Base-by-base conservation (phyloP, 2,113 vertebrate genomes). In the Panthera uncia region DNA sequence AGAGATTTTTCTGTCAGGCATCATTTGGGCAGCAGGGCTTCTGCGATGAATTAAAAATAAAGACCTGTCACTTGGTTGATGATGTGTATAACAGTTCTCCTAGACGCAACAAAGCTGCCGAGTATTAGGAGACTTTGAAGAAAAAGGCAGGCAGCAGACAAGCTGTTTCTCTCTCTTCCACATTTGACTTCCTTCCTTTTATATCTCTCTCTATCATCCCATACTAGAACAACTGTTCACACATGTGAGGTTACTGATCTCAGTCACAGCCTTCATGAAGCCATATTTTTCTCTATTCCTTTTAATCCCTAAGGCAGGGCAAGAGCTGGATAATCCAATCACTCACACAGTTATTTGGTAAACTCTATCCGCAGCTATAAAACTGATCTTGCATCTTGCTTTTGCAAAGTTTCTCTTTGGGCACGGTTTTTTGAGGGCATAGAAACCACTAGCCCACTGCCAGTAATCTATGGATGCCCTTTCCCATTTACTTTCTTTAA, bases 1-100 rank as follows among this genome's bases (percentile, higher is more conserved):
- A 89, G 92, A 94, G 90, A 91, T 94, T 97, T 96, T 97, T 84
- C 92, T 98, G 94, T 96, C 84, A 96, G 91, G 80, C 92, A 94
- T 97, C 94, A 94, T 97, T 97, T 96, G 90, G 95, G 81, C 38
- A 96, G 63, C 80, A 81, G 81, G 80, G 33, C 41, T 97, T 94
- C 92, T 89, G 94, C 90, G 55, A 97, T 96, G 97, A 98, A 98
- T 97, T 97, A 96, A 96, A 98, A 98, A 97, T 96, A 96, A 97
- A 98, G 97, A 91, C 57, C 97, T 97, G 92, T 95, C 97, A 95
- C 76, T 97, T 90, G 90, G 97, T 93, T 96, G 97, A 95, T 97
- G 91, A 93, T 95, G 96, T 98, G 83, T 94, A 38, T 85, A 96
- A 97, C 61, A 81, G 96, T 96, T 98, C 95, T 94, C 92, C 86